Evolutionary conservation across 1,140 invertebrate species (phyloP).

Genomic region (Aphaenogaster floridana): DNA sequence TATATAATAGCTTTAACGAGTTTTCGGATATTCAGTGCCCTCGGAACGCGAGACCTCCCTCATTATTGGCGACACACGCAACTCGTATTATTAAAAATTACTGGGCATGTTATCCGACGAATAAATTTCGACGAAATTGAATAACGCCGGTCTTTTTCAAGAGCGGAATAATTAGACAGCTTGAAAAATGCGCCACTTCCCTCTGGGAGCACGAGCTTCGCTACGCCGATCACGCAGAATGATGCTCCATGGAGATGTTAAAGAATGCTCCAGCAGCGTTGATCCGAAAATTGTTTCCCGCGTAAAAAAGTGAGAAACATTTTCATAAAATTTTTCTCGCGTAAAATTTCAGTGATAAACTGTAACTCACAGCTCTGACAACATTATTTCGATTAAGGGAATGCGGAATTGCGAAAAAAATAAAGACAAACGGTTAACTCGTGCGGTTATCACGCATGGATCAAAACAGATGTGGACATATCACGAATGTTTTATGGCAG

Average conservation of each 20-base stretch:
- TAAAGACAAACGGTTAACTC: conserved; percentile 23
- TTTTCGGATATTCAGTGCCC: not conserved
- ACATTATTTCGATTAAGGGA: not conserved
- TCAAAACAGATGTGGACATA: conserved; percentile 19
- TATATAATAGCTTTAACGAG: not conserved
- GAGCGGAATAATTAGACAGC: conserved; percentile 74
- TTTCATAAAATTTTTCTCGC: not conserved
- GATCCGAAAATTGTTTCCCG: conserved; percentile 27
- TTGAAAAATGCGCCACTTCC: conserved; percentile 74
- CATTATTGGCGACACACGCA: conserved; percentile 24
- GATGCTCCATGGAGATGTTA: conserved; percentile 9
- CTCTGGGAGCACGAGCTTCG: not conserved
- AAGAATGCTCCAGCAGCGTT: not conserved
- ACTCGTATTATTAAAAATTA: conserved; percentile 73
- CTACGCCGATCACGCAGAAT: conserved; percentile 20
- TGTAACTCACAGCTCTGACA: not conserved
- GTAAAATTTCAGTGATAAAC: not conserved
- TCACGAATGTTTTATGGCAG: conserved; percentile 18
- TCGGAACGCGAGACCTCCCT: not conserved
- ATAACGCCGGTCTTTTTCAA: conserved; percentile 64
- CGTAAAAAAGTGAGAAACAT: not conserved
- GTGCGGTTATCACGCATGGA: conserved; percentile 11
- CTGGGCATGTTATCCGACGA: conserved; percentile 36
- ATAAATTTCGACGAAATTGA: conserved; percentile 74
- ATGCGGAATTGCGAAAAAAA: not conserved